phyloP scores from a whole-genome alignment of 2,888 invertebrate species.

The Frankliniella fusca region DNA sequence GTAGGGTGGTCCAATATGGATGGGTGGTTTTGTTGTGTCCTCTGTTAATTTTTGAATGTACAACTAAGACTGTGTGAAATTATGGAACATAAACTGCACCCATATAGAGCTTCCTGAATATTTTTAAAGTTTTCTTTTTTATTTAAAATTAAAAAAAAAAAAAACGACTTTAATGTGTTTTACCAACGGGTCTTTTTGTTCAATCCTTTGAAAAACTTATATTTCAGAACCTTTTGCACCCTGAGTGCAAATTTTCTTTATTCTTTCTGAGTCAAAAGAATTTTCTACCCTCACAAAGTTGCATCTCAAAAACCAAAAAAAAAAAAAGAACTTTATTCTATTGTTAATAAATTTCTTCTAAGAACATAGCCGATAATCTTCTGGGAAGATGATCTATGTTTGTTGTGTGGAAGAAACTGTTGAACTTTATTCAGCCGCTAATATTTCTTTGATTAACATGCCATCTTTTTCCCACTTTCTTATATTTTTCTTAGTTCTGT shows the following conservation, averaged over 20 bases:
- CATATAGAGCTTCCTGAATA: slow-evolving; percentile 25
- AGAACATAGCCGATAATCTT: too few species aligned
- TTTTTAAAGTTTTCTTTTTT: slow-evolving; percentile 21
- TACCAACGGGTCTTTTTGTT: neutral
- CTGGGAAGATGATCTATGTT: too few species aligned
- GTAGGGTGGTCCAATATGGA: neutral
- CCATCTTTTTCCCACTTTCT: neutral
- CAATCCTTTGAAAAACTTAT: neutral
- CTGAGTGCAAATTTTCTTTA: neutral
- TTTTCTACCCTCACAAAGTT: neutral
- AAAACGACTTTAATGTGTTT: neutral
- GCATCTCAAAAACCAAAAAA: neutral
- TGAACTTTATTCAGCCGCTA: neutral
- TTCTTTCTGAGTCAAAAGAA: neutral
- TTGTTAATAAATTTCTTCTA: too few species aligned
- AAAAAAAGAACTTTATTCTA: too few species aligned
- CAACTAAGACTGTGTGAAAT: slow-evolving; percentile 18
- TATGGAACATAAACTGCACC: slow-evolving; percentile 16
- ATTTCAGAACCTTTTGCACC: neutral
- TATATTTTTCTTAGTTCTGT: neutral
- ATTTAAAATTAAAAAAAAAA: slow-evolving; percentile 12
- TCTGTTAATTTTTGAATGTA: slow-evolving; percentile 21
- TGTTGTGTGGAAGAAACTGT: too few species aligned
- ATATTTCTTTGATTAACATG: neutral
- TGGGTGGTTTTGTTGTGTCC: neutral